phyloP scores from a whole-genome alignment of 2,113 vertebrate genomes.

The Atrichornis clamosus region DNA sequence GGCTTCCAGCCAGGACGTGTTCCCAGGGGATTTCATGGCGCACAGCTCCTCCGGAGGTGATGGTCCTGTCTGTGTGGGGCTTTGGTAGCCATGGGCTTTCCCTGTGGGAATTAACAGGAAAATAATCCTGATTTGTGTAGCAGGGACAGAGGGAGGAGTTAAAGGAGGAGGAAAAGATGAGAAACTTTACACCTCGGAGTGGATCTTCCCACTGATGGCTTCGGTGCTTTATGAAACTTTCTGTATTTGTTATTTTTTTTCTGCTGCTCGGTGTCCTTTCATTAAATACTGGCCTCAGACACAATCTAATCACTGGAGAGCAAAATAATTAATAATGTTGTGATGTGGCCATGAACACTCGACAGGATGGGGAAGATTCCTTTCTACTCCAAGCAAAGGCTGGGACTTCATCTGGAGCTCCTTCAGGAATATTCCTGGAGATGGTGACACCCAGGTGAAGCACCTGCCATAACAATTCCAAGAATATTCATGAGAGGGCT shows the following conservation, averaged over 20 bases:
- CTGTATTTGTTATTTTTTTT: background rate
- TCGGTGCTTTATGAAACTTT: background rate
- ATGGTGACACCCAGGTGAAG: background rate
- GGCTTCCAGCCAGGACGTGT: rapidly evolving
- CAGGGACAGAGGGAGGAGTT: background rate
- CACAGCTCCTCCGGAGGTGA: background rate
- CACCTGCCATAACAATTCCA: background rate
- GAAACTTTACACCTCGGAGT: background rate
- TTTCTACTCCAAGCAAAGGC: background rate
- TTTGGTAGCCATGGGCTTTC: background rate
- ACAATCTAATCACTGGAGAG: background rate
- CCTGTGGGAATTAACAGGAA: background rate
- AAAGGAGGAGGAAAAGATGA: background rate
- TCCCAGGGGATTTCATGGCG: background rate
- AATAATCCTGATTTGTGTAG: background rate
- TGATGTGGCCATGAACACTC: background rate
- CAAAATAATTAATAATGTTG: background rate
- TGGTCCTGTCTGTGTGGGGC: background rate
- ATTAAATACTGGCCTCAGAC: background rate
- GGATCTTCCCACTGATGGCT: background rate
- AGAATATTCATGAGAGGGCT: background rate
- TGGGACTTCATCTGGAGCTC: background rate
- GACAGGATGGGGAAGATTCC: background rate
- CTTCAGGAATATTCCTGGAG: background rate
- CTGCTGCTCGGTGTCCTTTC: background rate